These are phyloP conservation scores for Brenthis daphne DNA, from an alignment of 2,888 invertebrate genomes.

Conservation along the genomic window DNA sequence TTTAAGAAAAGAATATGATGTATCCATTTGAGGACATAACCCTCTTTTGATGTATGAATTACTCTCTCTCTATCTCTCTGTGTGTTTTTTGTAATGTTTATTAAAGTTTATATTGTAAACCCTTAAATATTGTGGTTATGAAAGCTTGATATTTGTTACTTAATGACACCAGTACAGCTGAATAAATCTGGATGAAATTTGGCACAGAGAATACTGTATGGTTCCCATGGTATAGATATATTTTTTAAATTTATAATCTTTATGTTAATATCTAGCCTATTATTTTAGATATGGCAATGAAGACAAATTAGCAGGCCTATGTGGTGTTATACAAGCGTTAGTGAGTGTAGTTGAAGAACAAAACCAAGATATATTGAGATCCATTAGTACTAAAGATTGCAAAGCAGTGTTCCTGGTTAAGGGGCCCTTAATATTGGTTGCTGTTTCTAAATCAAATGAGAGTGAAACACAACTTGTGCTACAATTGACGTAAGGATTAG, in stretches of 20 bases:
- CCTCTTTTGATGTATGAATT: no score
- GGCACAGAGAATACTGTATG: no score
- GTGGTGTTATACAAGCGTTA: conserved; percentile 96
- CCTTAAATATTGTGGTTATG: no score
- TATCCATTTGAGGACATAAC: no score
- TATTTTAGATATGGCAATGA: conserved; percentile 91
- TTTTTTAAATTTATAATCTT: not conserved
- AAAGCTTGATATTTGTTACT: no score
- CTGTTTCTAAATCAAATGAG: conserved; percentile 91
- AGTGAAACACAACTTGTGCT: conserved; percentile 91
- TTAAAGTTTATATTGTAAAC: not conserved
- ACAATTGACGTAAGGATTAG: conserved; percentile 89
- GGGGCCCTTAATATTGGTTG: conserved; percentile 95
- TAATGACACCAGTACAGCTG: no score
- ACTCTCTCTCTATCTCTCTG: no score
- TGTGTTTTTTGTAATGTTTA: no score
- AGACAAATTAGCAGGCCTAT: conserved; percentile 95
- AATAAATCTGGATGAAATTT: no score
- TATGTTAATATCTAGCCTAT: not conserved
- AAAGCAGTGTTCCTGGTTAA: conserved; percentile 95
- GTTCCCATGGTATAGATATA: no score
- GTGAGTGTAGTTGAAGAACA: conserved; percentile 94
- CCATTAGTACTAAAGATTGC: conserved; percentile 92
- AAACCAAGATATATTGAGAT: conserved; percentile 91
- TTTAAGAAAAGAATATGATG: no score